A percentile compares a stretch with the other conserved stretches of the same genome.
Conservation (phyloP, 2,113 vertebrate species). For the Alligator mississippiensis region DNA sequence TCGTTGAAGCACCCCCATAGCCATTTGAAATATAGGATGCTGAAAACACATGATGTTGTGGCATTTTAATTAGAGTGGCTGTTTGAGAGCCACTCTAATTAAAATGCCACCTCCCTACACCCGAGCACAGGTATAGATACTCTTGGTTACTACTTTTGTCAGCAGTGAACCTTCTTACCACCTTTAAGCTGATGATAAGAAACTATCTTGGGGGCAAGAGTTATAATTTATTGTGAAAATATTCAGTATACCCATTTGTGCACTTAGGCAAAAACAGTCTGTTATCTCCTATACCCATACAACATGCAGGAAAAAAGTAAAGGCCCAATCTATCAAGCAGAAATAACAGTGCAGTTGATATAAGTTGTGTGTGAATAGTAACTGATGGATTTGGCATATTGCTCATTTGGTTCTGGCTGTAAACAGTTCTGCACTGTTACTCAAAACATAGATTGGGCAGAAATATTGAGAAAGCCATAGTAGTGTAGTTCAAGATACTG, state of each 20-base stretch:
- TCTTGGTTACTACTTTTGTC: background rate
- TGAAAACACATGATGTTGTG: no score
- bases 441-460: background rate
- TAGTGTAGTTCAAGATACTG: background rate
- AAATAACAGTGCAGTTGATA: background rate
- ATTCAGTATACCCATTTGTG: background rate
- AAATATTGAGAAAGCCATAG: background rate
- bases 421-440: background rate
- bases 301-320: background rate
- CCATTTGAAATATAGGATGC: no score
- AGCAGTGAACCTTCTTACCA: background rate
- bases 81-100: no score
- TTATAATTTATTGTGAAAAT: background rate
- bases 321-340: background rate
- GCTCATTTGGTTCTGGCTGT: background rate
- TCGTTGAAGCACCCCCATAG: no score
- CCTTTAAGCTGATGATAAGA: background rate
- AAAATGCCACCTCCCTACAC: no score
- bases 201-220: background rate
- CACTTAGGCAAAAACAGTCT: background rate
- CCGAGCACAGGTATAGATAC: no score
- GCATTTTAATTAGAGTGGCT: no score
- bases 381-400: background rate
- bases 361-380: background rate
- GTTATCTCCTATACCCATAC: background rate